These are phyloP conservation scores for Campylorhamphus procurvoides DNA, from an alignment of 2,113 vertebrate genomes.

Conservation along the genomic window DNA sequence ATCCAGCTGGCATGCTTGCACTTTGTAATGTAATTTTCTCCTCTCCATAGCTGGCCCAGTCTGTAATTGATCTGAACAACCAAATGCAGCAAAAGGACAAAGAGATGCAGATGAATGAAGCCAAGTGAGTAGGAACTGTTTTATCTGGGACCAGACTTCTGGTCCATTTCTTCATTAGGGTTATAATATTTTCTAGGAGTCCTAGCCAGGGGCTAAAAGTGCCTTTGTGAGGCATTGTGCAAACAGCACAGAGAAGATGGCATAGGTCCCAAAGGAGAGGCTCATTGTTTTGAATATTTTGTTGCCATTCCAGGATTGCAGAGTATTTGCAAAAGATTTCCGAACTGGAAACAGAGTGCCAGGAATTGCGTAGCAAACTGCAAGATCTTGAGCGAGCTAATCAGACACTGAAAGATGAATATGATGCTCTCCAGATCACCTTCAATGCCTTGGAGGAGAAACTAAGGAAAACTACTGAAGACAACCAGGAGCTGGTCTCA, in stretches of 20 bases:
- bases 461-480: conserved; percentile 90
- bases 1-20: background rate
- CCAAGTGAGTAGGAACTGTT: conserved; percentile 81
- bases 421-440: conserved; percentile 97
- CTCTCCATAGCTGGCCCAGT: conserved; percentile 86
- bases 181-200: background rate
- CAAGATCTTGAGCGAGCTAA: conserved; percentile 93
- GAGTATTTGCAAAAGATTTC: conserved; percentile 88
- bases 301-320: conserved; percentile 80
- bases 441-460: conserved; percentile 96
- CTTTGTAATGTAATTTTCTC: background rate
- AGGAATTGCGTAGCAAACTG: conserved; percentile 83
- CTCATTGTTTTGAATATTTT: background rate
- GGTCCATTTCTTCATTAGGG: background rate
- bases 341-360: conserved; percentile 87
- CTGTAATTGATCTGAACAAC: conserved; percentile 95
- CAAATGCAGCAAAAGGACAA: conserved; percentile 95
- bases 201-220: background rate
- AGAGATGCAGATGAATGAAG: conserved; percentile 93
- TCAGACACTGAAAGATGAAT: conserved; percentile 96
- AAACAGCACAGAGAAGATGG: background rate
- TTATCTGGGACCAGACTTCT: background rate
- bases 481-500: conserved; percentile 96
- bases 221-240: background rate
- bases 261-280: background rate